phyloP scores from a whole-genome alignment of 2,888 invertebrate genomes.

The Fragum whitleyi region DNA sequence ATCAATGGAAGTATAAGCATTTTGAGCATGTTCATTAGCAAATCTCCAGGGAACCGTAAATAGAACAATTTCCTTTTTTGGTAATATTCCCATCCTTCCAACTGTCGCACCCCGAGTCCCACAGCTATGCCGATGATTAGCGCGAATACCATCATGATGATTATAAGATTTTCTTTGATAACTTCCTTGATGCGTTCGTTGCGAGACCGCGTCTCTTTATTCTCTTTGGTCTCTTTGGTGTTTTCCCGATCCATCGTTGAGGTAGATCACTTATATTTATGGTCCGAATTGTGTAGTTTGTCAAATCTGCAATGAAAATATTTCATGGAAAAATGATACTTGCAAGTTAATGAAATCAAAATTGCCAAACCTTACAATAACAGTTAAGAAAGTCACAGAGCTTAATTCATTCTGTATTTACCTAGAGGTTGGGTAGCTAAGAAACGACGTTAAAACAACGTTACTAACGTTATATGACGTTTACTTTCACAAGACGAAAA shows the following conservation, averaged over 20 bases:
- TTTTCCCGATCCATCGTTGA: not conserved
- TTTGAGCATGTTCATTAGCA: slow-evolving; percentile 89
- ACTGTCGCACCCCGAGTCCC: slow-evolving; percentile 87
- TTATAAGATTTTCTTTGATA: slow-evolving; percentile 85
- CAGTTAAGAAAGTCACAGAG: too few relatives aligned
- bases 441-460: too few relatives aligned
- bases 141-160: slow-evolving; percentile 87
- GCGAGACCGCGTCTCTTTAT: not conserved
- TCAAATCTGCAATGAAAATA: too few relatives aligned
- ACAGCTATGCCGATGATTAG: slow-evolving; percentile 87
- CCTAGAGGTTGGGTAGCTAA: too few relatives aligned
- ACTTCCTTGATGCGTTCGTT: slow-evolving; percentile 12
- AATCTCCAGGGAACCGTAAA: slow-evolving; percentile 89
- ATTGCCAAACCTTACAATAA: too few relatives aligned
- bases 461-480: too few relatives aligned
- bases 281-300: too few relatives aligned
- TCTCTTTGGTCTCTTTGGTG: not conserved
- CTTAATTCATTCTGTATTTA: too few relatives aligned
- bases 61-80: slow-evolving; percentile 87
- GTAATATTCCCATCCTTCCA: slow-evolving; percentile 88
- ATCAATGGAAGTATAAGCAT: slow-evolving; percentile 90
- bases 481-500: too few relatives aligned
- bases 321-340: too few relatives aligned
- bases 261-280: not conserved
- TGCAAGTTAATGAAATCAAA: too few relatives aligned